Percentiles rank a stretch among this genome's conserved stretches.
Conservation (phyloP, 1,140 invertebrate species). For the Zophobas atratus region DNA sequence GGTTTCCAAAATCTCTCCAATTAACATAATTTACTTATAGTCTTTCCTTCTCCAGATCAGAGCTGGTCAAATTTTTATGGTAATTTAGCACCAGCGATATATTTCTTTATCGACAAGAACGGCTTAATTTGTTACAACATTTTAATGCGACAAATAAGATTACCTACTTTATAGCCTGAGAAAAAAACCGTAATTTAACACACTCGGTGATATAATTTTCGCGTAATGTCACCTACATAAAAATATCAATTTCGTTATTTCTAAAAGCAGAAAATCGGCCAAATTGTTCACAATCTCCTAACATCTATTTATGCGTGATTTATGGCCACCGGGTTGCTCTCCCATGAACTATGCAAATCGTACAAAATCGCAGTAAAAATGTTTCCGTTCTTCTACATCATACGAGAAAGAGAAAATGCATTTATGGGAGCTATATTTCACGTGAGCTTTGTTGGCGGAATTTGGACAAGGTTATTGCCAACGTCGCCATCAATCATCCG, state of each 20-base stretch:
- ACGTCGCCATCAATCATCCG: no score
- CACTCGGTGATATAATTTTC: no score
- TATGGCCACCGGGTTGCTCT: neutral
- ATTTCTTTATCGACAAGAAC: neutral
- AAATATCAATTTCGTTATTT: no score
- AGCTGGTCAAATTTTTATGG: conserved; percentile 37
- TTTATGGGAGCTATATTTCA: neutral
- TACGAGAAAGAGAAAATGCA: neutral
- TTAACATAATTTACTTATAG: conserved; percentile 36
- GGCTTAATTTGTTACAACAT: no score
- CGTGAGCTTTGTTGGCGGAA: no score
- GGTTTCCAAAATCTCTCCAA: conserved; percentile 37
- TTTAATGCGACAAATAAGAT: neutral
- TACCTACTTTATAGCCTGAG: neutral
- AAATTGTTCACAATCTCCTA: no score
- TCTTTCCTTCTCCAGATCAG: neutral
- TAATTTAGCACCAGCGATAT: conserved; percentile 9
- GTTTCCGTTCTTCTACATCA: neutral
- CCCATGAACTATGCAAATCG: neutral
- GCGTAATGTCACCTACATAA: no score
- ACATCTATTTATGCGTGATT: no score
- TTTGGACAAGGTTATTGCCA: no score
- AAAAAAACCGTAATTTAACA: no score
- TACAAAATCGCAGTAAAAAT: neutral
- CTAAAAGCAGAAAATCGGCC: no score